These are phyloP conservation scores for Amphiprion clarkii DNA, from an alignment of 2,797 vertebrate genomes.

Conservation along the genomic window DNA sequence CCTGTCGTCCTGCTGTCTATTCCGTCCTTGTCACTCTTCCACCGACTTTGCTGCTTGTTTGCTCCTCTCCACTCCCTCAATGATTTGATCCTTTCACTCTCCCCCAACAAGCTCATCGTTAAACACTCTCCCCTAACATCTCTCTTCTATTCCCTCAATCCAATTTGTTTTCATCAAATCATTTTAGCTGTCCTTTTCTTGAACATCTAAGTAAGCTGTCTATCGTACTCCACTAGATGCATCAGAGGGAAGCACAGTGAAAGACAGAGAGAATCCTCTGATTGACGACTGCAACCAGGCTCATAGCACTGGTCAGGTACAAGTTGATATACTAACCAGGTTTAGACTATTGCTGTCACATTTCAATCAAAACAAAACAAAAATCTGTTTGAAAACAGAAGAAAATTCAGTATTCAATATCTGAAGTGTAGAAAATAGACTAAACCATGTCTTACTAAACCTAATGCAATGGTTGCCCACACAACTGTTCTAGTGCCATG, in stretches of 20 bases:
- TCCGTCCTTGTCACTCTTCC: conserved; percentile 79
- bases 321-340: conserved; percentile 6
- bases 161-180: conserved; percentile 60
- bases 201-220: conserved; percentile 45
- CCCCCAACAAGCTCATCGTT: conserved; percentile 65
- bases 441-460: conserved; percentile 7
- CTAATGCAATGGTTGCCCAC: conserved; percentile 10
- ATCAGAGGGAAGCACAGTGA: conserved; percentile 17
- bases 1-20: conserved; percentile 78
- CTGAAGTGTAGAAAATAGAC: conserved; percentile 11
- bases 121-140: conserved; percentile 55
- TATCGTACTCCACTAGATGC: conserved; percentile 40
- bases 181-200: conserved; percentile 41
- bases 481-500: not conserved
- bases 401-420: conserved; percentile 18
- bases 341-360: conserved; percentile 9
- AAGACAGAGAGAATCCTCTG: conserved; percentile 30
- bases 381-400: conserved; percentile 1
- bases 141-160: conserved; percentile 45
- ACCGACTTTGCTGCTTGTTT: conserved; percentile 68
- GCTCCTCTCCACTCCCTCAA: conserved; percentile 52
- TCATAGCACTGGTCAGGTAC: conserved; percentile 34
- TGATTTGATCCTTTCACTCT: conserved; percentile 66
- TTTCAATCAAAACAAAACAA: conserved; percentile 21
- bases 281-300: conserved; percentile 33